phyloP scores from a whole-genome alignment of 1,140 invertebrate species.

The Bacillus rossius region DNA sequence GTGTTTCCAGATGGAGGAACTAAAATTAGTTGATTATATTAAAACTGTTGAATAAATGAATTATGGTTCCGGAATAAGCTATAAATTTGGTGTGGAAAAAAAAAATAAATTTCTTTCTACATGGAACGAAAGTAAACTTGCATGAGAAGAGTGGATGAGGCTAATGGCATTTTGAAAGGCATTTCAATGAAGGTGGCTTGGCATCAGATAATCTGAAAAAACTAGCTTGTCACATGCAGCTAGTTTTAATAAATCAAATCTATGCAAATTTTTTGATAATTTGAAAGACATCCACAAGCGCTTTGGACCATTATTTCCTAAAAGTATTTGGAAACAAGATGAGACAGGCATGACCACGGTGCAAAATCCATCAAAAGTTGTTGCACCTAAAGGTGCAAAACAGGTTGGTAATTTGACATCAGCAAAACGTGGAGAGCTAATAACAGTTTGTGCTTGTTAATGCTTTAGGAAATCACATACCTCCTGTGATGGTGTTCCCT shows the following conservation, averaged over 20 bases:
- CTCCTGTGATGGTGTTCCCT: not conserved
- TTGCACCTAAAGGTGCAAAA: constrained; percentile 31
- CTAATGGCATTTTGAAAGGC: no score
- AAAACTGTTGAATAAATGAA: not conserved
- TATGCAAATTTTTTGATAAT: no score
- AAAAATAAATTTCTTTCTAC: no score
- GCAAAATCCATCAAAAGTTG: constrained; percentile 30
- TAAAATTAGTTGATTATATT: not conserved
- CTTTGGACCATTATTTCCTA: constrained; percentile 7
- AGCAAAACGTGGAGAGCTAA: constrained; percentile 30
- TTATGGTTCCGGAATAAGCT: constrained; percentile 1
- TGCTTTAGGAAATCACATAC: constrained; percentile 30
- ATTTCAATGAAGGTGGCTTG: no score
- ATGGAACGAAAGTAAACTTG: no score
- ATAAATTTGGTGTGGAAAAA: no score
- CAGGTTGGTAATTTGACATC: constrained; percentile 33
- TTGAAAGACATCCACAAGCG: not conserved
- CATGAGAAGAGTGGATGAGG: no score
- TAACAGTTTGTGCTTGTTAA: constrained; percentile 32
- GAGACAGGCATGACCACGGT: constrained; percentile 38
- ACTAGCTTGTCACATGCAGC: no score
- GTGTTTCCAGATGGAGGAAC: not conserved
- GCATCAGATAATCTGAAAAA: no score
- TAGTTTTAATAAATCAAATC: no score
- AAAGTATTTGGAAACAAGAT: constrained; percentile 36